Conservation (phyloP, 2,888 invertebrate genomes). For the Empis livida region DNA sequence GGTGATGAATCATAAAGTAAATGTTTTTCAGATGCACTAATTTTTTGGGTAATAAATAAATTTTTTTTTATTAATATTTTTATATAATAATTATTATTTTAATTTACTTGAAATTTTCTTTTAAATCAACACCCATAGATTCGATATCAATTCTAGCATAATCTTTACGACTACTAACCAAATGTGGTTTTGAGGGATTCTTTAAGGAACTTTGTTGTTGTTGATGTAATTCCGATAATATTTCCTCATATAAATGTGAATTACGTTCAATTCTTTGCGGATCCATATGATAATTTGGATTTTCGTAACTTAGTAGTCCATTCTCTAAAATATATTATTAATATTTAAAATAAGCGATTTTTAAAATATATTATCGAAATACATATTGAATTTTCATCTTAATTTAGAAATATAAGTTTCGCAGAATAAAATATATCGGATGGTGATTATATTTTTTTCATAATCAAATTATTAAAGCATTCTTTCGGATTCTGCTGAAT, state of each 20-base stretch:
- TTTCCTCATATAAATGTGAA: constrained; percentile 50
- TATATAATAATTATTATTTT: no score
- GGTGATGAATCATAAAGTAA: constrained; percentile 17
- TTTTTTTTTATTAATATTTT: neutral
- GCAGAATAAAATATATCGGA: no score
- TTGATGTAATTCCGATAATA: constrained; percentile 25
- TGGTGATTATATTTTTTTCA: no score
- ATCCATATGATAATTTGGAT: constrained; percentile 79
- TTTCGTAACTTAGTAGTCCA: constrained; percentile 81
- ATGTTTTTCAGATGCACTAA: constrained; percentile 18
- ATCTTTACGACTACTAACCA: constrained; percentile 44
- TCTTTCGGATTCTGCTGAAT: no score
- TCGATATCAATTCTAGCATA: constrained; percentile 55
- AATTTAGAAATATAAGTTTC: no score
- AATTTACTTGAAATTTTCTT: constrained; percentile 22
- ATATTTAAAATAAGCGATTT: no score
- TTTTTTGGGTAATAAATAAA: neutral
- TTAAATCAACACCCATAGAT: constrained; percentile 57
- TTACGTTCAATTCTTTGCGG: constrained; percentile 60
- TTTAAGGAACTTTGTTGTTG: constrained; percentile 13
- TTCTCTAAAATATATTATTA: constrained; percentile 48
- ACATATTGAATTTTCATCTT: no score
- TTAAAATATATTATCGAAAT: no score
- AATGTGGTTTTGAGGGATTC: constrained; percentile 35
- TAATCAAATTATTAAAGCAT: no score